These are phyloP conservation scores for Pheosia tremula DNA, from an alignment of 2,888 invertebrate species.

Conservation along the genomic window DNA sequence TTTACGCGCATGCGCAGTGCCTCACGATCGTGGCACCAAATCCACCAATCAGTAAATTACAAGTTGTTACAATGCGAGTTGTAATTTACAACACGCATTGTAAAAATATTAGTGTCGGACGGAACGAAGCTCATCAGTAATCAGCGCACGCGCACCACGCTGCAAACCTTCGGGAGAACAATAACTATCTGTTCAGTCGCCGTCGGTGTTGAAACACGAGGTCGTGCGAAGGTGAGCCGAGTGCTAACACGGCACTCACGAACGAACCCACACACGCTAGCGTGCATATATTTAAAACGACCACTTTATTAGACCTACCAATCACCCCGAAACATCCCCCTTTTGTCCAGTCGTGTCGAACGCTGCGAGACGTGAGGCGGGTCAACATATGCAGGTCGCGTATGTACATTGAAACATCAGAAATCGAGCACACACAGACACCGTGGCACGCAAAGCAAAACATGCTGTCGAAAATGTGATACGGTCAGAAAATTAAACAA, in stretches of 20 bases:
- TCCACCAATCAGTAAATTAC: slow-evolving; percentile 22
- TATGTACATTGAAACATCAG: slow-evolving; percentile 55
- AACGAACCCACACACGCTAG: slow-evolving; percentile 45
- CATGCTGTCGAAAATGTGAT: slow-evolving; percentile 72
- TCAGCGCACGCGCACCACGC: slow-evolving; percentile 70
- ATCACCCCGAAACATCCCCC: slow-evolving; percentile 3
- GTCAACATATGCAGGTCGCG: slow-evolving; percentile 38
- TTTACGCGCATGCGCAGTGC: not conserved
- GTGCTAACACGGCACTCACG: slow-evolving; percentile 74
- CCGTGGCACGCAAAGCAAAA: slow-evolving; percentile 74
- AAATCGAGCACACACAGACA: slow-evolving; percentile 53
- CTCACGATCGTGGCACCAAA: not conserved
- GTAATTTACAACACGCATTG: slow-evolving; percentile 43
- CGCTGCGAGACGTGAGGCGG: slow-evolving; percentile 25
- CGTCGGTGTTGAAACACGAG: slow-evolving; percentile 78
- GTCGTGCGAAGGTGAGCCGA: slow-evolving; percentile 81
- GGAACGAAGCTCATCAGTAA: slow-evolving; percentile 71
- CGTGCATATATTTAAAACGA: slow-evolving; percentile 49
- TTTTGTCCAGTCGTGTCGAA: not conserved
- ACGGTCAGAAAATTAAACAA: slow-evolving; percentile 47
- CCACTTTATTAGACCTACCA: slow-evolving; percentile 25
- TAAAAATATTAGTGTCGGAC: slow-evolving; percentile 65
- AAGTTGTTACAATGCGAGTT: too few species aligned
- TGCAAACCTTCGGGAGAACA: slow-evolving; percentile 77
- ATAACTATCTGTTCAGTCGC: slow-evolving; percentile 66